A percentile compares a stretch with the other conserved stretches of the same genome.
Evolutionary conservation across 92 coral and sea anemone genomes (phyloP).

Genomic region (Micromussa lordhowensis): DNA sequence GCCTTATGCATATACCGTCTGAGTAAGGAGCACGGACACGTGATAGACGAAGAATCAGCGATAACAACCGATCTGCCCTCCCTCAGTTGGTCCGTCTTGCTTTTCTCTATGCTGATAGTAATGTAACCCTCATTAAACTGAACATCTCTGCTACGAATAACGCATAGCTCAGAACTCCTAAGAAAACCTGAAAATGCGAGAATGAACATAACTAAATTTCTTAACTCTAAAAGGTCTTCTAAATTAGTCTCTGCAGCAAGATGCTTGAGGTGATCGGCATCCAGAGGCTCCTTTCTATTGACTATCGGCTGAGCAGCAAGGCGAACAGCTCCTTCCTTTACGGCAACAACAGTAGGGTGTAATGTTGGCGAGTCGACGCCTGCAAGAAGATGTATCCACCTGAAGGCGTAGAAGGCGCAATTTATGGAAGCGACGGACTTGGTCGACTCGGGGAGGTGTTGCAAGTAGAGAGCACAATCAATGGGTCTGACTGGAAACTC

Average conservation of each 20-base stretch:
- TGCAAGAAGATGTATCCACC: conserved; percentile 21
- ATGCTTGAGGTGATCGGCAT: conserved; percentile 22
- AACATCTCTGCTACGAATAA: conserved; percentile 18
- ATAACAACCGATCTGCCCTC: conserved; percentile 36
- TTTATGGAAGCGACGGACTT: no score
- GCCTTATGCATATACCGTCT: conserved; percentile 13
- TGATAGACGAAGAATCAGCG: conserved; percentile 23
- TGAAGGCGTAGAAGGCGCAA: conserved; percentile 11
- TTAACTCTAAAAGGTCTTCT: no score
- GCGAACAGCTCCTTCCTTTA: conserved; percentile 38
- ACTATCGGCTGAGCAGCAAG: background rate
- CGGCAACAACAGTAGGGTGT: conserved; percentile 30
- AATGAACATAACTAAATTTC: no score
- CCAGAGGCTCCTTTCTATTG: conserved; percentile 44
- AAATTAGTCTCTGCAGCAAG: conserved; percentile 29
- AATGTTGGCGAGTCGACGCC: conserved; percentile 32
- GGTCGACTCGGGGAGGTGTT: no score
- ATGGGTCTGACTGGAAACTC: no score
- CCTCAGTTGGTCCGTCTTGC: conserved; percentile 59
- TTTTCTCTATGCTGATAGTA: conserved; percentile 43
- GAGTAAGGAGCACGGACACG: conserved; percentile 45
- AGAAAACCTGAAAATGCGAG: conserved; percentile 42
- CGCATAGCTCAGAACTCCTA: conserved; percentile 25
- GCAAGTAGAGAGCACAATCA: no score
- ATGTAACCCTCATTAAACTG: no score